Base-by-base conservation (phyloP, 2,797 vertebrate genomes). In the Sebastes diaconus region DNA sequence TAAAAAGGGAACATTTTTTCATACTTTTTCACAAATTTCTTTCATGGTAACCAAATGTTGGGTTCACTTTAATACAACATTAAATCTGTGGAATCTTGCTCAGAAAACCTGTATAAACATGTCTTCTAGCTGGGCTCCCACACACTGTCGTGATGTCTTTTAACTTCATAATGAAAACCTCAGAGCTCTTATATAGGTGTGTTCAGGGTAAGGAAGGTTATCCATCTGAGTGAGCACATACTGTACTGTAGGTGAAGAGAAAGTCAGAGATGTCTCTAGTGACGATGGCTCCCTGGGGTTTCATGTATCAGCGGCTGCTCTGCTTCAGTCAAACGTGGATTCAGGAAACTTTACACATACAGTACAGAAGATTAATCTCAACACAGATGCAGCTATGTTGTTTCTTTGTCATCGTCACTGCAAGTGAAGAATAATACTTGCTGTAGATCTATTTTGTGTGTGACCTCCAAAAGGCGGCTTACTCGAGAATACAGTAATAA, bases 271-370 rank as follows among this genome's bases (percentile, higher is more conserved):
- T n/a, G 16, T 79, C 70, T 77, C 65, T n/a, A 6, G 65, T 55
- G 80, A 68, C 11, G 29, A 58, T 55, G 64, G 58, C 25, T 86
- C 61, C 73, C 69, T 5, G 46, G 69, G 61, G 69, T 72, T 79
- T 77, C 50, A 42, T 54, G 71, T 83, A 73, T 83, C 75, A 73
- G 52, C 42, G 71, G 67, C 77, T 73, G 67, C 61, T 71, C 70
- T 80, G 73, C 66, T 78, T 72, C 78, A 77, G 70, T 88, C 80
- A 85, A 83, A 83, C 39, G 54, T 68, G 39, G 65, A 66, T 68
- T 63, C 7, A 27, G 69, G 69, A 50, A 50, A 20, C 46, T 50
- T 73, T 54, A 81, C 69, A 22, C 52, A 27, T 24, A 22, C 25
- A 58, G 2, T 34, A 68, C 52, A 52, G 36, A 42, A 73, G 74